Conservation (phyloP, 2,797 vertebrate species). For the Masticophis lateralis region DNA sequence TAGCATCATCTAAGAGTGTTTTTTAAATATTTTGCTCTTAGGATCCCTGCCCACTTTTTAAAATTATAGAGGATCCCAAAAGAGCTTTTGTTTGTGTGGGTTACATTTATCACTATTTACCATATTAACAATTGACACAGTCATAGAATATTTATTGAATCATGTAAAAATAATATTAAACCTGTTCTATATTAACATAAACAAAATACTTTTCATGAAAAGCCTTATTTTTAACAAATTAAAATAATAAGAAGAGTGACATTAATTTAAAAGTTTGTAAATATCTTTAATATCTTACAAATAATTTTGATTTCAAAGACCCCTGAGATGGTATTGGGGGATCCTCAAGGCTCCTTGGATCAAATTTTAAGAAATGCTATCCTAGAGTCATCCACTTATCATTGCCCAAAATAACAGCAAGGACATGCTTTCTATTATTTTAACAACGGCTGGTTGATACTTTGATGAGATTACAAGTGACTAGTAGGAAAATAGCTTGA, state of each 20-base stretch:
- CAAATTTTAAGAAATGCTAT: not conserved
- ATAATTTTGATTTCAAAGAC: not conserved
- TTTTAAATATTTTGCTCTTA: not conserved
- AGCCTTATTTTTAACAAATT: not conserved
- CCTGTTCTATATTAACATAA: not conserved
- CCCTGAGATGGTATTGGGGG: not conserved
- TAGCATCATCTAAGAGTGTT: not conserved
- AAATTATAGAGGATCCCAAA: not conserved
- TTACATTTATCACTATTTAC: not conserved
- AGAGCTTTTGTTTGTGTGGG: not conserved
- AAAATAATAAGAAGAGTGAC: not conserved
- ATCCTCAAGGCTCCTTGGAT: not conserved
- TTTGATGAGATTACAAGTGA: not conserved
- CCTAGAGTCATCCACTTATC: not conserved
- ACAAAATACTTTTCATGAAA: not conserved
- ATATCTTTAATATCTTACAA: not conserved
- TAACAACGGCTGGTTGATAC: not conserved
- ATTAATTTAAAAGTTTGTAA: not conserved
- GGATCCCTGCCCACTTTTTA: not conserved
- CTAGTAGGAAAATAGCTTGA: not conserved
- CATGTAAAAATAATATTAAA: not conserved
- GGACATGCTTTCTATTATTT: not conserved
- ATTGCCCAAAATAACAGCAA: not conserved
- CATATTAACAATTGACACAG: not conserved
- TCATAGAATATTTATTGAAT: not conserved